Percentiles rank a stretch among this genome's conserved stretches.
Evolutionary conservation across 2,888 invertebrate genomes (phyloP).

Genomic region (Ochropleura leucogaster): DNA sequence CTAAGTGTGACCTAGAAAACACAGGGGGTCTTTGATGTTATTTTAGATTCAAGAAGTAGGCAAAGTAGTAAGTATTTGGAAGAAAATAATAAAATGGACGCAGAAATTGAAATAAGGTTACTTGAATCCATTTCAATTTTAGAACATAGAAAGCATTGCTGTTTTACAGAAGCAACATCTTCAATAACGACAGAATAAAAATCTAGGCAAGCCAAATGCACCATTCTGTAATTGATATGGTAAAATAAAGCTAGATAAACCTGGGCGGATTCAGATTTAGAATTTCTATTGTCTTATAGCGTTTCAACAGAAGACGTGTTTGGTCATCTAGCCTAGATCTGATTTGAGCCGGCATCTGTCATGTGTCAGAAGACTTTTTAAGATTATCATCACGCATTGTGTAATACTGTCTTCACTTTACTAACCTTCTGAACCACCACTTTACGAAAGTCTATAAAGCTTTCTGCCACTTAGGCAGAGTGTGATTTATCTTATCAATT

Average conservation of each 20-base stretch:
- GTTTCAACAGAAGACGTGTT: conserved; percentile 53
- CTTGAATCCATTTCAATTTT: background rate
- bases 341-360: background rate
- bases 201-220: background rate
- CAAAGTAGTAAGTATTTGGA: background rate
- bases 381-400: too few relatives aligned
- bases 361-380: background rate
- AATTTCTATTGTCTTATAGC: conserved; percentile 56
- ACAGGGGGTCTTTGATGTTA: conserved; percentile 43
- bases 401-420: too few relatives aligned
- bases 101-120: background rate
- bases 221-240: background rate
- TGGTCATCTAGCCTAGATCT: conserved; percentile 68
- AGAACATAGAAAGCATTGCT: background rate
- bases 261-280: conserved; percentile 7
- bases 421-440: too few relatives aligned
- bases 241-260: conserved; percentile 7
- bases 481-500: conserved; percentile 18
- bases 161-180: background rate
- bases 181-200: conserved; percentile 17
- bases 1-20: conserved; percentile 58
- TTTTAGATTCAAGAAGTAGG: conserved; percentile 35
- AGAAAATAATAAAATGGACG: background rate
- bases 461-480: background rate
- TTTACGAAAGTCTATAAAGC: background rate